Conservation (phyloP, 2,797 vertebrate genomes). For the Rhinichthys osculus region DNA sequence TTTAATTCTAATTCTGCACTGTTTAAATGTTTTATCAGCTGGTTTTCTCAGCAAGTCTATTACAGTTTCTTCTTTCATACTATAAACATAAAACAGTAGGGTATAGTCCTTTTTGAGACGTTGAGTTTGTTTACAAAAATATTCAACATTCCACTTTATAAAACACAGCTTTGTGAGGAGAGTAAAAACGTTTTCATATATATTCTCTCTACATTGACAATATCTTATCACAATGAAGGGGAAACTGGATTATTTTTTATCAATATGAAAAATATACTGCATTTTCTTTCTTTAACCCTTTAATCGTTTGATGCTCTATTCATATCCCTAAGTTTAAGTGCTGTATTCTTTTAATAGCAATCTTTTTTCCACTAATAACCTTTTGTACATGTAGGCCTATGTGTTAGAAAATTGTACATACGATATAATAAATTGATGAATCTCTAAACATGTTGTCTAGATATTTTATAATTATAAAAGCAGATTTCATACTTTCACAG, state of each 20-base stretch:
- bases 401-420: slow-evolving; percentile 46
- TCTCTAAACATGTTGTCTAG: not conserved
- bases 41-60: not conserved
- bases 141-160: slow-evolving; percentile 6
- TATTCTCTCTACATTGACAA: not conserved
- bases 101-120: not conserved
- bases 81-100: not conserved
- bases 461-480: slow-evolving; percentile 4
- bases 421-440: slow-evolving; percentile 36
- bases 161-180: not conserved
- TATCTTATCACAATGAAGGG: not conserved
- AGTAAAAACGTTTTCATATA: not conserved
- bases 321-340: not conserved
- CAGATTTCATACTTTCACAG: slow-evolving; percentile 7
- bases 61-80: not conserved
- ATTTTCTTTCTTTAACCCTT: not conserved
- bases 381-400: slow-evolving; percentile 7
- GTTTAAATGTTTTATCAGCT: slow-evolving; percentile 10
- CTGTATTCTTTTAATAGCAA: slow-evolving; percentile 7
- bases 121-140: slow-evolving; percentile 14
- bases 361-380: not conserved
- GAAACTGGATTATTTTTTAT: slow-evolving; percentile 5
- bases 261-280: not conserved
- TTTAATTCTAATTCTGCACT: slow-evolving; percentile 34
- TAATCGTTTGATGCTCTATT: not conserved